A percentile compares a stretch with the other conserved stretches of the same genome.
Conservation (phyloP, 2,888 invertebrate genomes). For the Pristionchus japonicus region DNA sequence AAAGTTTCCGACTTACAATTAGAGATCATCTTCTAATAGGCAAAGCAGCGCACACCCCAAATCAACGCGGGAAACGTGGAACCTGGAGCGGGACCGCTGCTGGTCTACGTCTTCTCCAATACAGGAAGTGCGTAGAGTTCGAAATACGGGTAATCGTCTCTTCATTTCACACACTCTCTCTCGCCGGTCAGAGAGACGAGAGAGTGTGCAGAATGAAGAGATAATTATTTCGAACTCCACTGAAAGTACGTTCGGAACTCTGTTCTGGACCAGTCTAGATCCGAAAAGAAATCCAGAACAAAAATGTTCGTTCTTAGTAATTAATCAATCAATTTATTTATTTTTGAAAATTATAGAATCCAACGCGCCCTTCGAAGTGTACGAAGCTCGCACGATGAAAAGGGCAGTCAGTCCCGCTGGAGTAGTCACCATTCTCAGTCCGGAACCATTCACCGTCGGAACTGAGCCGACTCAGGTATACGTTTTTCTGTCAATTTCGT, state of each 20-base stretch:
- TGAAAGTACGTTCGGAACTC: no score
- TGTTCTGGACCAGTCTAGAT: no score
- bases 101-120: constrained; percentile 12
- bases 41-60: background rate
- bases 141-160: no score
- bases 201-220: no score
- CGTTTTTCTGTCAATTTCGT: background rate
- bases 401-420: background rate
- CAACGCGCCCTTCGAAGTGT: constrained; percentile 10
- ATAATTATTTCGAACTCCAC: no score
- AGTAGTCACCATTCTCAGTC: background rate
- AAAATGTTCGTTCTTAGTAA: no score
- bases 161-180: no score
- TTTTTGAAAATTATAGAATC: background rate
- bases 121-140: background rate
- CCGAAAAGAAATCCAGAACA: no score
- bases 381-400: constrained; percentile 21
- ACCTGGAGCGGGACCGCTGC: background rate
- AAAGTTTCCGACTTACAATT: background rate
- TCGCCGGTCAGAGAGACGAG: no score
- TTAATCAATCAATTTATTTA: background rate
- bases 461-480: background rate
- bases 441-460: background rate
- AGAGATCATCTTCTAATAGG: background rate
- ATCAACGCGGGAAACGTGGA: background rate